A percentile compares a stretch with the other conserved stretches of the same genome.
These are phyloP conservation scores for Gallinago nigripennis DNA, from an alignment of 2,797 vertebrate species.

Conservation along the genomic window DNA sequence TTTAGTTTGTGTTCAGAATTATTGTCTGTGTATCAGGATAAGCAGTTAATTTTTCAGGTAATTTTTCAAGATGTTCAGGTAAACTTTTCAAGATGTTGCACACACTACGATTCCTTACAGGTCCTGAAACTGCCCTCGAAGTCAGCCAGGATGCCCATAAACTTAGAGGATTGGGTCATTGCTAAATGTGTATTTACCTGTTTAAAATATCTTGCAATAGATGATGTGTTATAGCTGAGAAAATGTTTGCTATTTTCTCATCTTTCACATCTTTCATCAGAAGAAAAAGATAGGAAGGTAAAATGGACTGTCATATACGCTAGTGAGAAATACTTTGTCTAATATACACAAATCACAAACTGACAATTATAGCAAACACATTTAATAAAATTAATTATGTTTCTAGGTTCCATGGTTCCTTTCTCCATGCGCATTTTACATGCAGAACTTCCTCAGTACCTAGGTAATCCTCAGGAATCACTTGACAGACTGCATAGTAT, in stretches of 20 bases:
- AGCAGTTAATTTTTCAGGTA: not conserved
- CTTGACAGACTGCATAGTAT: slow-evolving; percentile 91
- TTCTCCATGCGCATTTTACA: slow-evolving; percentile 96
- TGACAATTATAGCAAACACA: not conserved
- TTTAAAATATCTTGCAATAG: not conserved
- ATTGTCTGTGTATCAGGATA: not conserved
- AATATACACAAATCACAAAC: not conserved
- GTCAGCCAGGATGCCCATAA: not conserved
- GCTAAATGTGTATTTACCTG: not conserved
- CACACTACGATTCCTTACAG: not conserved
- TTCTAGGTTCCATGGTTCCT: slow-evolving; percentile 94
- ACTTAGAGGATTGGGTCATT: not conserved
- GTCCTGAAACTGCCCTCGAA: not conserved
- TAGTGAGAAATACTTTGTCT: not conserved
- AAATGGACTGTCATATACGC: not conserved
- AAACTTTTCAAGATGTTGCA: not conserved
- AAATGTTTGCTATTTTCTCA: not conserved
- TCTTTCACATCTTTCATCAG: not conserved
- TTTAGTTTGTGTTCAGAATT: not conserved
- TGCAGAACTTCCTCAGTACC: slow-evolving; percentile 93
- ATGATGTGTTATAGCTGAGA: not conserved
- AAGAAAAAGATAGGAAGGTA: not conserved
- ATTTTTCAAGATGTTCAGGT: not conserved
- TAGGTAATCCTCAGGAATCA: slow-evolving; percentile 92
- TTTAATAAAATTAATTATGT: not conserved